These are phyloP conservation scores for Sander vitreus DNA, from an alignment of 2,113 vertebrate species.

Conservation along the genomic window DNA sequence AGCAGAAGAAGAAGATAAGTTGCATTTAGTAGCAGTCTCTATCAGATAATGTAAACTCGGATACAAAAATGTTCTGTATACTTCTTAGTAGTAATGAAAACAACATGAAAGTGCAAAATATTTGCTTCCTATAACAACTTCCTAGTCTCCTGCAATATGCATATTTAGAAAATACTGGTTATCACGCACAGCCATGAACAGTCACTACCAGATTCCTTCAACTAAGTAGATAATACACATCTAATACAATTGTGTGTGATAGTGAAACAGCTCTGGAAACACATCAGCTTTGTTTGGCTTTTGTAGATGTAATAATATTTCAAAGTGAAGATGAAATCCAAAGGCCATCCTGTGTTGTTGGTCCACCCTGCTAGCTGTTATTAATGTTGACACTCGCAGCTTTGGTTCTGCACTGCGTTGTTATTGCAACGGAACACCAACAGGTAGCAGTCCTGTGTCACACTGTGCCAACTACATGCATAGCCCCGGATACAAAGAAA, in stretches of 20 bases:
- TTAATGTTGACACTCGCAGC: conserved; percentile 6
- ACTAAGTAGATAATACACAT: no score
- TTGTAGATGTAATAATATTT: no score
- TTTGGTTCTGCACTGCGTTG: neutral
- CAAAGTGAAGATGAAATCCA: neutral
- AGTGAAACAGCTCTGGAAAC: neutral
- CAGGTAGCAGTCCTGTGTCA: conserved; percentile 6
- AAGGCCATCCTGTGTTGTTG: no score
- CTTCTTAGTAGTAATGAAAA: neutral
- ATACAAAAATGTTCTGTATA: neutral
- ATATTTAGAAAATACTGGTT: no score
- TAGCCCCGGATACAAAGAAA: neutral
- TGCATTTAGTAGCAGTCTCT: conserved; percentile 38
- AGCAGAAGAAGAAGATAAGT: conserved; percentile 99
- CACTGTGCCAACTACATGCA: neutral
- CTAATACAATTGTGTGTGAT: no score
- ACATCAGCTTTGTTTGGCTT: no score
- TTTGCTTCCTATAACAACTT: no score
- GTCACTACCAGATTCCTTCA: no score
- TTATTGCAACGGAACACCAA: neutral
- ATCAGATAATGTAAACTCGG: neutral
- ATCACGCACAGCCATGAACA: no score
- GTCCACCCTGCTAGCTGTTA: neutral
- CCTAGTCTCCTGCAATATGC: no score
- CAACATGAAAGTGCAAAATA: no score